These are phyloP conservation scores for Anguilla obscura DNA, from an alignment of 2,797 vertebrate species.

Conservation along the genomic window DNA sequence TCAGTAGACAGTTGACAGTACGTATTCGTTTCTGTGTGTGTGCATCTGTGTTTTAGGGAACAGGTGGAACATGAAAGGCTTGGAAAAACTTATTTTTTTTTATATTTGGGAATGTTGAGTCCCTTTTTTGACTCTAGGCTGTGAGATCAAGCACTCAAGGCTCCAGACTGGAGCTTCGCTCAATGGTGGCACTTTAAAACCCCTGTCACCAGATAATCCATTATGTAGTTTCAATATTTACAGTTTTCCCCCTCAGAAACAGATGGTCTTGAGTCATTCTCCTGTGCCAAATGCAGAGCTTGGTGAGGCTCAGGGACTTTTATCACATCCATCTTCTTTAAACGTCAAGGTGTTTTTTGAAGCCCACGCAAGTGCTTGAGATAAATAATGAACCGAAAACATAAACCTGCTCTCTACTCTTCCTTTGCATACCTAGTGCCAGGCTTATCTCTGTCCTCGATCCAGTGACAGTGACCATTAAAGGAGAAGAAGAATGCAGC, in stretches of 20 bases:
- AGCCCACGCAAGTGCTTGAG: not conserved
- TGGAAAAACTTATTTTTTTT: not conserved
- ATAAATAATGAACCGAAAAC: constrained; percentile 19
- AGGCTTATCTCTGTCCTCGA: not conserved
- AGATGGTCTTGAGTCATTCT: constrained; percentile 30
- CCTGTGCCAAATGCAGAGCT: not conserved
- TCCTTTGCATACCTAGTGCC: not conserved
- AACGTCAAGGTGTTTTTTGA: not conserved
- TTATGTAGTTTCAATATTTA: constrained; percentile 39
- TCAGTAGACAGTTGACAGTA: not conserved
- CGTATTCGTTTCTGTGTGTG: not conserved
- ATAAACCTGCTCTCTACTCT: constrained; percentile 3
- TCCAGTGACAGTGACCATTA: not conserved
- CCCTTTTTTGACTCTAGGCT: not conserved
- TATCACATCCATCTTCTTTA: constrained; percentile 7
- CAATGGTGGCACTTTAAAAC: not conserved
- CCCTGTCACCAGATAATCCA: constrained; percentile 25
- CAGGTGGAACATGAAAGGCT: constrained; percentile 30
- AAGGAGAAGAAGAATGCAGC: not conserved
- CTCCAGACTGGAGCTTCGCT: not conserved
- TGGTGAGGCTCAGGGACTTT: not conserved
- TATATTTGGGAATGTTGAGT: not conserved
- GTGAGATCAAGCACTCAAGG: not conserved
- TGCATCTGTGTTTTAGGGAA: not conserved
- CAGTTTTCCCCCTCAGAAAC: constrained; percentile 16